A percentile compares a stretch with the other conserved stretches of the same genome.
Evolutionary conservation across 2,888 invertebrate genomes (phyloP).

Genomic region (Xestia rhomboidea): DNA sequence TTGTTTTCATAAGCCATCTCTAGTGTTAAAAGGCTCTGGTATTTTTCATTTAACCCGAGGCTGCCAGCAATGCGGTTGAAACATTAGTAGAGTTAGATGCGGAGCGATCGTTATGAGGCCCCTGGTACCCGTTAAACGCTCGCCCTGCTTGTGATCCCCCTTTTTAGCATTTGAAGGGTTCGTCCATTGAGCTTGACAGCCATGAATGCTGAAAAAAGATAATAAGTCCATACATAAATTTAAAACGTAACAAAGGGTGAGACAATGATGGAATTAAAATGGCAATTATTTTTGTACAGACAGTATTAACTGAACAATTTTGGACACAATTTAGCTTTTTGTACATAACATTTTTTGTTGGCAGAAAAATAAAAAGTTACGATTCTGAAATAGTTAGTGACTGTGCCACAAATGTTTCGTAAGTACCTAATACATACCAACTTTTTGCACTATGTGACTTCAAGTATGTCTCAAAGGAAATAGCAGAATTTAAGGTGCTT

Average conservation of each 20-base stretch:
- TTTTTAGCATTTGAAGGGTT: slow-evolving; percentile 66
- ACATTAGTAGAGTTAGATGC: slow-evolving; percentile 67
- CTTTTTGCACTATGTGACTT: neutral
- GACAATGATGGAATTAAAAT: slow-evolving; percentile 49
- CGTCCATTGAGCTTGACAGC: slow-evolving; percentile 59
- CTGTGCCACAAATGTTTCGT: neutral
- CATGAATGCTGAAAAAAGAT: slow-evolving; percentile 63
- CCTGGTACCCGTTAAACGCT: slow-evolving; percentile 62
- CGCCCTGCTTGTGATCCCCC: slow-evolving; percentile 43
- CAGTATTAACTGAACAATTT: slow-evolving; percentile 23
- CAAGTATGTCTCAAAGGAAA: neutral
- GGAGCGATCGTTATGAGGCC: slow-evolving; percentile 63
- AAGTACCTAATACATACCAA: neutral
- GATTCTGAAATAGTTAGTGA: neutral
- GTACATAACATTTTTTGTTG: neutral
- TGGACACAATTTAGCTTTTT: slow-evolving; percentile 17
- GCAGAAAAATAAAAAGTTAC: neutral
- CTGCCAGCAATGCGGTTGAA: slow-evolving; percentile 62
- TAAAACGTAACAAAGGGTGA: slow-evolving; percentile 45
- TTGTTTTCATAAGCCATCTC: slow-evolving; percentile 67
- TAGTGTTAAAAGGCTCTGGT: slow-evolving; percentile 63
- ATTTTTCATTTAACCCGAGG: slow-evolving; percentile 67
- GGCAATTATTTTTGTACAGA: slow-evolving; percentile 39
- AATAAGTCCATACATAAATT: slow-evolving; percentile 58
- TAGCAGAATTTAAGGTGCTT: neutral